Base-by-base conservation (phyloP, 2,113 vertebrate species). In the Vombatus ursinus region DNA sequence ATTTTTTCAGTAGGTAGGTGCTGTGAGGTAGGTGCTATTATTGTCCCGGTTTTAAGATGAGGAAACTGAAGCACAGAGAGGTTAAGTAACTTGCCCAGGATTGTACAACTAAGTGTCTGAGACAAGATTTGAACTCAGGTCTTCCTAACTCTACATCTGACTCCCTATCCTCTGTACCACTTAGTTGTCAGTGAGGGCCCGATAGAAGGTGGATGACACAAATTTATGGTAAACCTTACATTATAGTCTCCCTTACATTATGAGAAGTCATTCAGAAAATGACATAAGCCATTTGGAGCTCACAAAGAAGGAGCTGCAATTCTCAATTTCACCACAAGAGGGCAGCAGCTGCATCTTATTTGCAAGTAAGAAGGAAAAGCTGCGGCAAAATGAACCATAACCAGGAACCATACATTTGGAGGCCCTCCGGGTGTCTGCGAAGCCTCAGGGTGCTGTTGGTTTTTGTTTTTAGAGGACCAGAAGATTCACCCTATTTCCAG, bases 301-400 rank as follows among this genome's bases (percentile, higher is more conserved):
- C 0, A 1, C 95, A 50, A 91, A 31, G 68, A n/a, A 16, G 44
- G 91, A 93, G 16, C 57, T 93, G 97, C 94, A 96, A 96, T 97
- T 90, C 91, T 94, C 90, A 3, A 4, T 2, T 53, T 52, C 50
- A 93, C 96, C 98, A 96, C 97, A 93, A 0, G 96, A 93, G 94
- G 97, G 97, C 97, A 97, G 54, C 94, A 96, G 52, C 93, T 95
- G 68, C 93, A 1, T 95, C 51, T 53, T 23, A 24, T 52, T 95
- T 10, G 51, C 68, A 91, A 24, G n/a, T 48, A 52, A 25, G 24
- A 47, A 50, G 26, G 8, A 6, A 1, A n/a, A 26, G 50, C 16
- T 0, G 48, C 37, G 4, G 7, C 16, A 77, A 31, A 51, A 50
- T 61, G 22, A 92, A 28, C 61, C 68, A 44, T 26, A 3, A 10